Conservation (phyloP, 2,113 vertebrate species). For the Nothoprocta pentlandii region DNA sequence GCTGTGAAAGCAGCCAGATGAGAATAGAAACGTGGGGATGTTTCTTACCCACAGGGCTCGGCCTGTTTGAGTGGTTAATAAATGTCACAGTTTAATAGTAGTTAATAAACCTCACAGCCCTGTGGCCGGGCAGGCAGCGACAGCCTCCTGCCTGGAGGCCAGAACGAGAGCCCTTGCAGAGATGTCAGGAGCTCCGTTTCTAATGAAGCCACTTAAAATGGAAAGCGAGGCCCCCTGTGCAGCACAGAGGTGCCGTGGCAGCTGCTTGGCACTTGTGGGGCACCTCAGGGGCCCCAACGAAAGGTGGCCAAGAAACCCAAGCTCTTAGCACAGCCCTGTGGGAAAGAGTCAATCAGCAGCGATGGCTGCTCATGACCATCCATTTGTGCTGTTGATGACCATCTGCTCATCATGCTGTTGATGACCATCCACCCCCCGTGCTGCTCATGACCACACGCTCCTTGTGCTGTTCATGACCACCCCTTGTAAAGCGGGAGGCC, state of each 20-base stretch:
- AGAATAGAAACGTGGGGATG: neutral
- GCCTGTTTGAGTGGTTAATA: neutral
- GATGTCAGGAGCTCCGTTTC: rapidly evolving
- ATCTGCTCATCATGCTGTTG: too few relatives aligned
- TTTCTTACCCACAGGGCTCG: neutral
- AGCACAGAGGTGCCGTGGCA: too few relatives aligned
- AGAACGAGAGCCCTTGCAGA: neutral
- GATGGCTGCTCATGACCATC: rapidly evolving
- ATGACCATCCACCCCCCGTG: too few relatives aligned
- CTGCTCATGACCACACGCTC: too few relatives aligned
- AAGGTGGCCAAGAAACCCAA: neutral
- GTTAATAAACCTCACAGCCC: neutral
- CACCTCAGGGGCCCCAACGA: rapidly evolving
- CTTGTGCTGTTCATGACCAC: too few relatives aligned
- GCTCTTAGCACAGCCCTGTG: neutral
- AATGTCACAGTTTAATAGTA: neutral
- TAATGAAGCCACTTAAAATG: neutral
- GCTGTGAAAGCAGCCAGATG: neutral
- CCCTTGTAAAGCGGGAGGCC: too few relatives aligned
- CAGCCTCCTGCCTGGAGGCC: neutral
- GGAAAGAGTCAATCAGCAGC: rapidly evolving
- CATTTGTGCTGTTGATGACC: too few relatives aligned
- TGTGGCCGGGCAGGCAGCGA: neutral
- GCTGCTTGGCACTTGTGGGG: too few relatives aligned
- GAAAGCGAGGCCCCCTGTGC: neutral